Percentiles rank a stretch among this genome's conserved stretches.
These are phyloP conservation scores for Acanthiza pusilla DNA, from an alignment of 2,797 vertebrate species.

Conservation along the genomic window DNA sequence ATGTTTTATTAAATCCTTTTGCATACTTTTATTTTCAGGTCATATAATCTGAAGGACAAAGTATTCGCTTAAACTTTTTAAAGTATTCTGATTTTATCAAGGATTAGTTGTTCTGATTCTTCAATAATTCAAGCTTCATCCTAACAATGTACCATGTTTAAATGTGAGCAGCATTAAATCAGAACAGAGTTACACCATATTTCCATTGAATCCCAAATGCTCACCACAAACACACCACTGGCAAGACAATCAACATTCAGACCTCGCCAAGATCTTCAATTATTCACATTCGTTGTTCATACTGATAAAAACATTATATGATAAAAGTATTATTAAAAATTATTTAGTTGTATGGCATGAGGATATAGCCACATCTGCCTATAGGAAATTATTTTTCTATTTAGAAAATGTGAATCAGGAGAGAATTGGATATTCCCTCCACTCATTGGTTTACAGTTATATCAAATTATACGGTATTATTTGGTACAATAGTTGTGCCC, in stretches of 20 bases:
- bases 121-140: slow-evolving; percentile 46
- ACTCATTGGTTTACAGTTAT: background rate
- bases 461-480: background rate
- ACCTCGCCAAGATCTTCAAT: background rate
- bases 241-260: background rate
- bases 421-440: background rate
- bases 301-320: background rate
- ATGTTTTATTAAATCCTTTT: slow-evolving; percentile 64
- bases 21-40: slow-evolving; percentile 53
- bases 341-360: background rate
- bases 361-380: background rate
- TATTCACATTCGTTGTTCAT: background rate
- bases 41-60: slow-evolving; percentile 59
- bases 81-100: slow-evolving; percentile 15
- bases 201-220: background rate
- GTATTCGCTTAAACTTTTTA: background rate
- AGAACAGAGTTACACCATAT: background rate
- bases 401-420: background rate
- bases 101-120: slow-evolving; percentile 34
- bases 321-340: background rate
- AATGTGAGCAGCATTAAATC: slow-evolving; percentile 36
- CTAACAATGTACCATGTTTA: background rate
- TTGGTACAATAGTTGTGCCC: background rate
- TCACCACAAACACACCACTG: background rate
- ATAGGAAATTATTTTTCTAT: background rate